Percentiles rank a stretch among this genome's conserved stretches.
Evolutionary conservation across 2,797 vertebrate species (phyloP).

Genomic region (Pogonophryne albipinna): DNA sequence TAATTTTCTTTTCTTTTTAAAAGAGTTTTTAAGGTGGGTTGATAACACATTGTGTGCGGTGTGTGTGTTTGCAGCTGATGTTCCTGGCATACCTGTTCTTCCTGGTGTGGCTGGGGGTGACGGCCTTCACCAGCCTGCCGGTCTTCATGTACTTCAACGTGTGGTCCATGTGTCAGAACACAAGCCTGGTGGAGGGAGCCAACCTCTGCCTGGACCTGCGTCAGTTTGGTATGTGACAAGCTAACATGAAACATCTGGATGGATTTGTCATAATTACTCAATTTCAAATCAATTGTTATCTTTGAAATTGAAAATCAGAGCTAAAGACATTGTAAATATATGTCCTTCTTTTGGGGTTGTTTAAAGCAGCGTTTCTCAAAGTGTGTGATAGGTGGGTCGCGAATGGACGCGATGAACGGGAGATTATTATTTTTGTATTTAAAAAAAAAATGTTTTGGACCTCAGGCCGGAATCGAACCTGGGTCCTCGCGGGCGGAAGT

Average conservation of each 20-base stretch:
- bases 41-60: neutral
- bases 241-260: neutral
- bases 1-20: neutral
- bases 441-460: too few species aligned
- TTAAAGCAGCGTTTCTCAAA: neutral
- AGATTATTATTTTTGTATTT: too few species aligned
- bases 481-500: too few species aligned
- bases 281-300: too few species aligned
- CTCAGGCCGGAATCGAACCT: too few species aligned
- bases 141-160: constrained; percentile 99
- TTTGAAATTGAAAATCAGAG: too few species aligned
- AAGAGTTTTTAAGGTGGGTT: neutral
- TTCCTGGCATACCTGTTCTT: constrained; percentile 98
- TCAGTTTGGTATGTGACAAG: constrained; percentile 89
- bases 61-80: constrained; percentile 88
- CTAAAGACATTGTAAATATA: too few species aligned
- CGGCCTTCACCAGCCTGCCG: constrained; percentile 95
- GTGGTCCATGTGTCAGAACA: constrained; percentile 97
- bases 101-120: constrained; percentile 98
- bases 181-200: constrained; percentile 87
- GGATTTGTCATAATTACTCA: too few species aligned
- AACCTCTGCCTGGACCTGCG: constrained; percentile 96
- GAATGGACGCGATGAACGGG: too few species aligned
- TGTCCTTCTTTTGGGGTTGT: too few species aligned
- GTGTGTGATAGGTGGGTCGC: too few species aligned